Evolutionary conservation across 2,888 invertebrate genomes (phyloP).

Genomic region (Alviniconcha strummeri): DNA sequence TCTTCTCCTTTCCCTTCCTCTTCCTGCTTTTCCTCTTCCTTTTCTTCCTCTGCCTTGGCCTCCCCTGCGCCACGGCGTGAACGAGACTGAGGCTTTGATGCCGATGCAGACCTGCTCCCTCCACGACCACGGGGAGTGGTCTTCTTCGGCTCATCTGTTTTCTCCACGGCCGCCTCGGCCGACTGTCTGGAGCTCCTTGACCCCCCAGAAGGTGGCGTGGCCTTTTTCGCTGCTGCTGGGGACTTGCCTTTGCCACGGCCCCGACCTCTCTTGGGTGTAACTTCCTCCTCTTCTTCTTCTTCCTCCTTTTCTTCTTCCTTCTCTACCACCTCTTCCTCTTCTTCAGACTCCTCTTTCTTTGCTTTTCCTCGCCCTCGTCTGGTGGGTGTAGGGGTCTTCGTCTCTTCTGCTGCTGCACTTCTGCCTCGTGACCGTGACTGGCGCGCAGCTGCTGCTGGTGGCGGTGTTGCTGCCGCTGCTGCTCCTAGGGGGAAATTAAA

Average conservation of each 20-base stretch:
- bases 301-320: constrained; percentile 16
- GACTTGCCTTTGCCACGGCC: constrained; percentile 10
- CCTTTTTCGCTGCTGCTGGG: background rate
- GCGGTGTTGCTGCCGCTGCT: background rate
- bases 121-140: background rate
- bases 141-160: constrained; percentile 14
- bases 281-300: constrained; percentile 17
- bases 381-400: background rate
- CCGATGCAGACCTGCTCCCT: background rate
- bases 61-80: background rate
- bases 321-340: background rate
- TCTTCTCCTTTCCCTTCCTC: background rate
- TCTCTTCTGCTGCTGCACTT: background rate
- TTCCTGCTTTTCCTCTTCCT: constrained; percentile 2
- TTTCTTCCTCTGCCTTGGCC: constrained; percentile 5
- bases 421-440: constrained; percentile 21
- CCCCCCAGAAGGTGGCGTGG: background rate
- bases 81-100: background rate
- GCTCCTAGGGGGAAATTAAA: background rate
- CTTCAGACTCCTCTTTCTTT: constrained; percentile 19
- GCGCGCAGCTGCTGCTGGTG: background rate
- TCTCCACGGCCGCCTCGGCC: background rate
- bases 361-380: constrained; percentile 12
- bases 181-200: background rate
- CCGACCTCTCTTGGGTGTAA: constrained; percentile 8